Conservation (phyloP, 1,140 invertebrate genomes). For the Littorina saxatilis region DNA sequence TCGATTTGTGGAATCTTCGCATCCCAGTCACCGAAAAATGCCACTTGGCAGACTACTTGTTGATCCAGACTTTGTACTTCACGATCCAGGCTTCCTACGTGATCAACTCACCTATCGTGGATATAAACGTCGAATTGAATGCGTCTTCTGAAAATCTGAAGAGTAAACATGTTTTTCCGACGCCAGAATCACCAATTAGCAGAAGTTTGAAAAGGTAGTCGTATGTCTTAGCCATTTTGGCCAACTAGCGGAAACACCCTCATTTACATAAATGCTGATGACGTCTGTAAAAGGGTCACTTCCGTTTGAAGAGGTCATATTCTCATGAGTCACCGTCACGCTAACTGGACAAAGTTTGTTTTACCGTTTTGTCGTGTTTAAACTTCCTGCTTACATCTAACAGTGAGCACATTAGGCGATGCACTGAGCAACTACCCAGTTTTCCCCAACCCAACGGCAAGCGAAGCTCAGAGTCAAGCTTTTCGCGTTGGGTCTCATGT, state of each 20-base stretch:
- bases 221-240: constrained; percentile 88
- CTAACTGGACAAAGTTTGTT: neutral
- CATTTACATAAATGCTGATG: constrained; percentile 66
- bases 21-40: neutral
- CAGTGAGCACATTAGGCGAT: neutral
- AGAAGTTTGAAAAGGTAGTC: constrained; percentile 98
- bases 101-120: constrained; percentile 67
- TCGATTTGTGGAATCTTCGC: neutral
- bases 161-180: constrained; percentile 98
- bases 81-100: too few species aligned
- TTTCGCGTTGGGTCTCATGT: too few species aligned
- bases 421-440: neutral
- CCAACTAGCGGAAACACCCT: constrained; percentile 73
- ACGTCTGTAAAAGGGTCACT: constrained; percentile 53
- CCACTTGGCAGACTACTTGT: constrained; percentile 19
- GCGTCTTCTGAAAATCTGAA: constrained; percentile 99
- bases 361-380: neutral
- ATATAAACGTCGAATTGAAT: constrained; percentile 98
- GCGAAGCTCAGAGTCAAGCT: too few species aligned
- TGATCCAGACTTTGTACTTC: neutral
- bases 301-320: constrained; percentile 41
- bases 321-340: neutral
- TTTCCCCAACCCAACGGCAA: too few species aligned
- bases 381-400: neutral
- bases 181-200: constrained; percentile 97